These are phyloP conservation scores for Rhorus exstirpatorius DNA, from an alignment of 2,888 invertebrate species.

Conservation along the genomic window DNA sequence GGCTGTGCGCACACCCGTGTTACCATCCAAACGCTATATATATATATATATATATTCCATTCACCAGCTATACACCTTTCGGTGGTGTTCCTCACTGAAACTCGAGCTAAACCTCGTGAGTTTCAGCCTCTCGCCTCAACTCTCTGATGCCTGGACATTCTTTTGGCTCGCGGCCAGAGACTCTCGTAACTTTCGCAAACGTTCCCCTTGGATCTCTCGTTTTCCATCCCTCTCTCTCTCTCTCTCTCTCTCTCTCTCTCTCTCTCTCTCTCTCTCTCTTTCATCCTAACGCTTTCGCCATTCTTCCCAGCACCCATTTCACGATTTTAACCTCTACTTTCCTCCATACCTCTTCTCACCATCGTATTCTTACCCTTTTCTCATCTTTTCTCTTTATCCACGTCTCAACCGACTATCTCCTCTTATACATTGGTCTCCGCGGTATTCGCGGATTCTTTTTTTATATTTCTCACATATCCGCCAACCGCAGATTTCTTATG, in stretches of 20 bases:
- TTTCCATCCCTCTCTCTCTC: conserved; percentile 67
- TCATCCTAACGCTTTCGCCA: conserved; percentile 47
- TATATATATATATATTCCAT: not conserved
- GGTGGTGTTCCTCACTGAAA: conserved; percentile 23
- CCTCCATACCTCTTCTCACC: conserved; percentile 53
- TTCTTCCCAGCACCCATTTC: conserved; percentile 64
- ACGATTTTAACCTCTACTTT: conserved; percentile 64
- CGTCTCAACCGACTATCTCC: conserved; percentile 31
- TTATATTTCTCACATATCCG: conserved; percentile 59
- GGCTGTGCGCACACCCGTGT: conserved; percentile 66
- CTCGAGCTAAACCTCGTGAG: conserved; percentile 42
- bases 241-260: conserved; percentile 19
- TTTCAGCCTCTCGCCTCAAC: conserved; percentile 27
- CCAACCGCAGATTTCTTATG: conserved; percentile 59
- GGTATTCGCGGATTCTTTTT: conserved; percentile 25
- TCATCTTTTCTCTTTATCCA: conserved; percentile 29
- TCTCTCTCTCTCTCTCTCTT: conserved; percentile 30
- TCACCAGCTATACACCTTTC: conserved; percentile 30
- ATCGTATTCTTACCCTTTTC: conserved; percentile 29
- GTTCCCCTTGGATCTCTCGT: conserved; percentile 68
- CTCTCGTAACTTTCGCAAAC: conserved; percentile 69
- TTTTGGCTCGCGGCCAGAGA: conserved; percentile 73
- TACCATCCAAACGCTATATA: not conserved
- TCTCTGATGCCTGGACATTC: conserved; percentile 68
- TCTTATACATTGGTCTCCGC: conserved; percentile 19